A percentile compares a stretch with the other conserved stretches of the same genome.
phyloP scores from a whole-genome alignment of 2,113 vertebrate species.

The Microtus ochrogaster region DNA sequence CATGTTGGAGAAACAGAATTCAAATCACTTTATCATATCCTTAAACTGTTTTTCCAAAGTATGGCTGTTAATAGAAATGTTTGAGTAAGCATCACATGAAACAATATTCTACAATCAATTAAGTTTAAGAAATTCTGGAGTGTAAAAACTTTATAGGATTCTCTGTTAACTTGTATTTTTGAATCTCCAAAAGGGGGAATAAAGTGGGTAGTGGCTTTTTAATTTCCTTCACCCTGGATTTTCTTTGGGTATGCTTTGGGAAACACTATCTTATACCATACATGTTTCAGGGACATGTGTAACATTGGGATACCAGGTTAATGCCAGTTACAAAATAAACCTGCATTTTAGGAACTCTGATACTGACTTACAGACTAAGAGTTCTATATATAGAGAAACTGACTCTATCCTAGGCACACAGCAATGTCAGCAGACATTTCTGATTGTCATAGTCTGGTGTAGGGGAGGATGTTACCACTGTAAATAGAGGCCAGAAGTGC shows the following conservation, averaged over 20 bases:
- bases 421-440: slow-evolving; percentile 30
- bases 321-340: not conserved
- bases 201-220: not conserved
- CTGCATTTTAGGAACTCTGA: not conserved
- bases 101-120: not conserved
- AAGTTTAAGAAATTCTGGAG: slow-evolving; percentile 57
- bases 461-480: not conserved
- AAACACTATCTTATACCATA: not conserved
- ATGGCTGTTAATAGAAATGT: slow-evolving; percentile 16
- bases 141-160: slow-evolving; percentile 38
- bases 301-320: not conserved
- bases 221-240: not conserved
- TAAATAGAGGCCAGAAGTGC: not conserved
- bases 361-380: not conserved
- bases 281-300: not conserved
- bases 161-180: slow-evolving; percentile 15
- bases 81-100: not conserved
- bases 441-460: not conserved
- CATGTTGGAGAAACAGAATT: not conserved
- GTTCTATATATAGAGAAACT: not conserved
- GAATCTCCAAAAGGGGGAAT: not conserved
- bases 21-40: slow-evolving; percentile 12
- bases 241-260: not conserved
- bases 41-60: slow-evolving; percentile 35
- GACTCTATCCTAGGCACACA: not conserved